These are phyloP conservation scores for Salticus scenicus DNA, from an alignment of 2,888 invertebrate genomes.

Conservation along the genomic window DNA sequence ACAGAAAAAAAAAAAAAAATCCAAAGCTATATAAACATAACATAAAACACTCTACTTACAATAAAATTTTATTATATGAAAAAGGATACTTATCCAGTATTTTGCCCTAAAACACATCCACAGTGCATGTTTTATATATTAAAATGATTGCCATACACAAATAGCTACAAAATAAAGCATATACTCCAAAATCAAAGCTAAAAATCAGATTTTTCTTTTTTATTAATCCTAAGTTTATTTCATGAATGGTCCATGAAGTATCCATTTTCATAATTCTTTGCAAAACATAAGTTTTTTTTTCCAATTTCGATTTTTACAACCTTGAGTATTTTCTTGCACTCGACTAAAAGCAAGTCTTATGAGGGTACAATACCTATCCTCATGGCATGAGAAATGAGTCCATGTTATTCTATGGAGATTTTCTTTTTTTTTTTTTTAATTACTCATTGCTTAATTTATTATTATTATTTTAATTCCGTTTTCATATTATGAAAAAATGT, in stretches of 20 bases:
- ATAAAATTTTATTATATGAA: background rate
- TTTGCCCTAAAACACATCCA: background rate
- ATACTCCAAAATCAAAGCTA: background rate
- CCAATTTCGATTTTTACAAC: background rate
- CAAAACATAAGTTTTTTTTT: background rate
- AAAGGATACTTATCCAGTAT: background rate
- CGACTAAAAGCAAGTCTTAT: constrained; percentile 34
- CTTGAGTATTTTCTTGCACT: constrained; percentile 38
- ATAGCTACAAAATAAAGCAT: background rate
- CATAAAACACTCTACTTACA: background rate
- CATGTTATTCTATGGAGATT: too few relatives aligned
- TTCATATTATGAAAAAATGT: too few relatives aligned
- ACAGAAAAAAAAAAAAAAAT: background rate
- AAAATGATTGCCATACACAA: background rate
- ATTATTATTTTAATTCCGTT: too few relatives aligned
- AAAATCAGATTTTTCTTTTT: background rate
- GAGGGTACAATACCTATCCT: too few relatives aligned
- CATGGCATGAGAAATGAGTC: too few relatives aligned
- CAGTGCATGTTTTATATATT: background rate
- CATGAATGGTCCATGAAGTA: background rate
- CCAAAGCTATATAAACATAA: background rate
- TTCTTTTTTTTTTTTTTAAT: too few relatives aligned
- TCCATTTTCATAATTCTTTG: constrained; percentile 2
- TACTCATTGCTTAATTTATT: too few relatives aligned
- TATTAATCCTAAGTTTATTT: background rate